phyloP scores from a whole-genome alignment of 2,113 vertebrate species.

The Erythrocercus mccallii region DNA sequence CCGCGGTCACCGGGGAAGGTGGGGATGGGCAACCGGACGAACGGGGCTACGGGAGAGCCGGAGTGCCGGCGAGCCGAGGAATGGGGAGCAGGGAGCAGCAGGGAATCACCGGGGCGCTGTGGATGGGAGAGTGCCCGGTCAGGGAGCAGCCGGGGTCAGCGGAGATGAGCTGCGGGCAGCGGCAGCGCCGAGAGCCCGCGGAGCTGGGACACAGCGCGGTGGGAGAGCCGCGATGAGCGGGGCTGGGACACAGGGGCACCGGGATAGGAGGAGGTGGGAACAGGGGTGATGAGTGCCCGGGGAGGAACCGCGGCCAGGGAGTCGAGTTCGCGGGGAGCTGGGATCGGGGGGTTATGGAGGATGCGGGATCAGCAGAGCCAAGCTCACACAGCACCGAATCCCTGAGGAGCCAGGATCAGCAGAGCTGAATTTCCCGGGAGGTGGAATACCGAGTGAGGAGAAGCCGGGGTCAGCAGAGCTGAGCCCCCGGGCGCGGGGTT shows the following conservation, averaged over 20 bases:
- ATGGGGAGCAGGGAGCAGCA: accelerated
- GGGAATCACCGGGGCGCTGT: background rate
- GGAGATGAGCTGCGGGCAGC: no score
- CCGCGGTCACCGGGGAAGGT: background rate
- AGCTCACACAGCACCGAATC: background rate
- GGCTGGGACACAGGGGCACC: background rate
- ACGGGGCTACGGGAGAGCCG: accelerated
- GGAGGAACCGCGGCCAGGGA: background rate
- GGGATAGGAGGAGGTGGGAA: background rate
- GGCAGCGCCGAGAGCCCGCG: background rate
- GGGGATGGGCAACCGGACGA: no score
- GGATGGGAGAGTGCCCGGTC: accelerated
- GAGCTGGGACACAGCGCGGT: background rate
- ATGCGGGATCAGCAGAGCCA: background rate
- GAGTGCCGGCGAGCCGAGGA: accelerated
- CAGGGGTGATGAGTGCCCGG: background rate
- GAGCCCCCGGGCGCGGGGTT: background rate
- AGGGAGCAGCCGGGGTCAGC: background rate
- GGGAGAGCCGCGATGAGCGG: background rate
- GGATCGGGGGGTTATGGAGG: background rate
- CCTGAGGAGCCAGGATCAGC: background rate
- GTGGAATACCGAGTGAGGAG: background rate
- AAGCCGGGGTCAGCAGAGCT: background rate
- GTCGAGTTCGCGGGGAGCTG: background rate
- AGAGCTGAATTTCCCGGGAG: background rate